Base-by-base conservation (phyloP, 2,888 invertebrate genomes). In the Thysanoteuthis rhombus region DNA sequence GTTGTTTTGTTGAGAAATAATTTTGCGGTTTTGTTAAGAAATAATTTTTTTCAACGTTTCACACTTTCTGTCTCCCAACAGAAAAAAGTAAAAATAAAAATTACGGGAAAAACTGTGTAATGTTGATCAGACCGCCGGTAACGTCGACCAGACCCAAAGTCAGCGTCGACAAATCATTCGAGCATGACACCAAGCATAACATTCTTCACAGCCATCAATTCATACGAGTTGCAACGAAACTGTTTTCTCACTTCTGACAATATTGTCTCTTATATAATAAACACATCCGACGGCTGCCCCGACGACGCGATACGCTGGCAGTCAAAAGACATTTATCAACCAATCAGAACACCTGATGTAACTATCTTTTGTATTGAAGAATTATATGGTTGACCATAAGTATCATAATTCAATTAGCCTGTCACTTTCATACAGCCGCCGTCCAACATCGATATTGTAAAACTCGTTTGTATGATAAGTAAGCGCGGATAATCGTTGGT, bases 171-270 rank as follows among this genome's bases (percentile, higher is more conserved):
- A 75, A 75, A 75, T 75, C 75, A 75, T 75, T 19, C n/a, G 19
- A n/a, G 75, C 75, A n/a, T 75, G 75, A 36, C 75, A 75, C 16
- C n/a, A n/a, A 75, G 75, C 75, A n/a, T 75, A n/a, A 75, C 75
- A 75, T 75, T n/a, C n/a, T 75, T 75, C n/a, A n/a, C 75, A n/a
- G 16, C 75, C 12, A 75, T 75, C 75, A 75, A 75, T 75, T 75
- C 75, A 75, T 75, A 75, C 75, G 75, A 75, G n/a, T 75, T 75
- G 75, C 75, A n/a, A n/a, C 75, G n/a, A 75, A n/a, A n/a, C 75
- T 75, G 75, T 75, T 75, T n/a, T 32, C 75, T 16, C 12, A 16
- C n/a, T 75, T 75, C 12, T 75, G 58, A 2, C 5, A 32, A 58
- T 58, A 58, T 58, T 58, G 75, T 75, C 36, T n/a, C 10, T n/a